Evolutionary conservation across 2,888 invertebrate genomes (phyloP).

Genomic region (Sinhomidia bicolor): DNA sequence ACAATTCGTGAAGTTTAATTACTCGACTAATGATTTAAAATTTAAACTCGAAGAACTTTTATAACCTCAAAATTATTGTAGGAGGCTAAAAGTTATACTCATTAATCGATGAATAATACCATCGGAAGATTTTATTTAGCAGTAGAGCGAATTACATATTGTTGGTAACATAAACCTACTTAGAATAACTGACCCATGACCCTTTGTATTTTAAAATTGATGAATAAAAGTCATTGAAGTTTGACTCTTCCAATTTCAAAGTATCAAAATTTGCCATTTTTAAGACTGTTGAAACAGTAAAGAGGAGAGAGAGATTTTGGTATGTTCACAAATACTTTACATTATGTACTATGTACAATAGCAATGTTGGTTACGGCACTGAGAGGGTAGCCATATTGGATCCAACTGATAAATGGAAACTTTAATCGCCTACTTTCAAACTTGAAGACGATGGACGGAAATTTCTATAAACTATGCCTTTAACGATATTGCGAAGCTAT

Average conservation of each 20-base stretch:
- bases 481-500: neutral
- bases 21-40: too few species aligned
- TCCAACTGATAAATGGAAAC: slow-evolving; percentile 22
- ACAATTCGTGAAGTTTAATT: too few species aligned
- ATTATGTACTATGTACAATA: neutral
- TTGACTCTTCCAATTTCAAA: neutral
- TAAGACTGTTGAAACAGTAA: neutral
- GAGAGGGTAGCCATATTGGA: slow-evolving; percentile 22
- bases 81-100: too few species aligned
- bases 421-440: neutral
- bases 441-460: neutral
- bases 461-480: too few species aligned
- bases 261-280: neutral
- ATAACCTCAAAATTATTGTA: too few species aligned
- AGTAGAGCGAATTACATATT: too few species aligned
- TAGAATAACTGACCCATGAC: neutral
- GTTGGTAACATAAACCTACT: neutral
- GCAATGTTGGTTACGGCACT: slow-evolving; percentile 6
- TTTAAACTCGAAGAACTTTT: too few species aligned
- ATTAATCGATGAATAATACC: too few species aligned
- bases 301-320: too few species aligned
- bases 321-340: neutral
- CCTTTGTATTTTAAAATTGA: neutral
- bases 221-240: neutral
- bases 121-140: too few species aligned